phyloP scores from a whole-genome alignment of 1,140 invertebrate species.

The Heliconius congener region DNA sequence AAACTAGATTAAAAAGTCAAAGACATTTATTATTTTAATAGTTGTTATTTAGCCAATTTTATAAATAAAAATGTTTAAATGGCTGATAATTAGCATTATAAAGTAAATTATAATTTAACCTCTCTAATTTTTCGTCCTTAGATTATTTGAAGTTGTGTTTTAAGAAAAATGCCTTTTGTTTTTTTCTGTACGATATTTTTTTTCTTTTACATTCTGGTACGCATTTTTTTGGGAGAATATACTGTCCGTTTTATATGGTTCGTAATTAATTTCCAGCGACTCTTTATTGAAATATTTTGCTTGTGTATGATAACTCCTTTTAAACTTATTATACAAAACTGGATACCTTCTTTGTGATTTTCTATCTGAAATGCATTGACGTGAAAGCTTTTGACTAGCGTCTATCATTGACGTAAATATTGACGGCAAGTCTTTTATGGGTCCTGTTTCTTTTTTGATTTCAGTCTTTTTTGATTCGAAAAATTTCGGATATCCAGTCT shows the following conservation, averaged over 20 bases:
- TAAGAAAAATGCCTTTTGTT: neutral
- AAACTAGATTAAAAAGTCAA: neutral
- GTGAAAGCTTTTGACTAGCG: neutral
- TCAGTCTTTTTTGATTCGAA: neutral
- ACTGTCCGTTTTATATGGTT: neutral
- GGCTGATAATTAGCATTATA: neutral
- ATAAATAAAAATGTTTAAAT: neutral
- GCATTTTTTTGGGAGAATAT: neutral
- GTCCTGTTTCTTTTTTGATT: slow-evolving; percentile 10
- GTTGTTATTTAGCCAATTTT: neutral
- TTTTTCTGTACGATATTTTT: neutral
- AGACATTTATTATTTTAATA: neutral
- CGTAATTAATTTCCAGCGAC: neutral
- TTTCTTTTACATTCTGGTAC: neutral
- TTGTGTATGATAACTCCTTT: neutral
- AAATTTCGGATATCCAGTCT: neutral
- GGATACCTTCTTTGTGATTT: neutral
- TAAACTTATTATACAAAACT: neutral
- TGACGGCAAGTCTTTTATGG: slow-evolving; percentile 17
- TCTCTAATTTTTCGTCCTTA: neutral
- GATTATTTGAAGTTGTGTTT: neutral
- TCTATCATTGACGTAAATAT: slow-evolving; percentile 9
- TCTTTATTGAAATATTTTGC: neutral
- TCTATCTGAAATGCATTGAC: neutral
- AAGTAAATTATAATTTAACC: neutral